Evolutionary conservation across 2,797 vertebrate species (phyloP).

Genomic region (Rhinogobio ventralis): DNA sequence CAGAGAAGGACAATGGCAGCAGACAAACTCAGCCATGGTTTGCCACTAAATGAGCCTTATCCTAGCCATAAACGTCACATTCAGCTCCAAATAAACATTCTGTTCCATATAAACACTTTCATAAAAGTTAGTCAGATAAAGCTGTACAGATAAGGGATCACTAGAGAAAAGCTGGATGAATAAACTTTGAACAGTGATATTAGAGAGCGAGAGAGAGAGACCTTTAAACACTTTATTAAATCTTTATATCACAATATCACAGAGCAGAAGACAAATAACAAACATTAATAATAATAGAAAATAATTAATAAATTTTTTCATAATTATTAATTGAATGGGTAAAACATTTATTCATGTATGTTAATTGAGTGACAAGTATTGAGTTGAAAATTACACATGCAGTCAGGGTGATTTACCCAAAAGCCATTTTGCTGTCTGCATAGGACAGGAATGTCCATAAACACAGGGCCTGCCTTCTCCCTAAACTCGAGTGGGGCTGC

Average conservation of each 20-base stretch:
- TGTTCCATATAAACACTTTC: conserved; percentile 59
- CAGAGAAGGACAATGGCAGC: conserved; percentile 57
- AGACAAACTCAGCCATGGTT: conserved; percentile 50
- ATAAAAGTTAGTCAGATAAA: conserved; percentile 51
- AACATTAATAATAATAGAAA: background rate
- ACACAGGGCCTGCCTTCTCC: conserved; percentile 72
- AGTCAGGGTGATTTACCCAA: conserved; percentile 61
- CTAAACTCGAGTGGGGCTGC: conserved; percentile 47
- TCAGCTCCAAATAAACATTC: conserved; percentile 57
- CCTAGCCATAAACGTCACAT: conserved; percentile 31
- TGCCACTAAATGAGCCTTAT: conserved; percentile 53
- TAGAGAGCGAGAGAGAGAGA: conserved; percentile 1
- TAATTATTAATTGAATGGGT: background rate
- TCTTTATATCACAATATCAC: background rate
- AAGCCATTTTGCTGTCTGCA: conserved; percentile 60
- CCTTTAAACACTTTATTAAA: background rate
- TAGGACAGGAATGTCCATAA: conserved; percentile 72
- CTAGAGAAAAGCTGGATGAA: conserved; percentile 43
- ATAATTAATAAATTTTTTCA: background rate
- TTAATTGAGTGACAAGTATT: conserved; percentile 53
- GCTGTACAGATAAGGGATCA: conserved; percentile 53
- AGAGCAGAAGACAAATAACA: background rate
- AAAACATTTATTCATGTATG: background rate
- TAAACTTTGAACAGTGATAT: conserved; percentile 56
- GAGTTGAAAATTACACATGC: conserved; percentile 41